A percentile compares a stretch with the other conserved stretches of the same genome.
Evolutionary conservation across 2,888 invertebrate species (phyloP).

Genomic region (Hemistola chrysoprasaria): DNA sequence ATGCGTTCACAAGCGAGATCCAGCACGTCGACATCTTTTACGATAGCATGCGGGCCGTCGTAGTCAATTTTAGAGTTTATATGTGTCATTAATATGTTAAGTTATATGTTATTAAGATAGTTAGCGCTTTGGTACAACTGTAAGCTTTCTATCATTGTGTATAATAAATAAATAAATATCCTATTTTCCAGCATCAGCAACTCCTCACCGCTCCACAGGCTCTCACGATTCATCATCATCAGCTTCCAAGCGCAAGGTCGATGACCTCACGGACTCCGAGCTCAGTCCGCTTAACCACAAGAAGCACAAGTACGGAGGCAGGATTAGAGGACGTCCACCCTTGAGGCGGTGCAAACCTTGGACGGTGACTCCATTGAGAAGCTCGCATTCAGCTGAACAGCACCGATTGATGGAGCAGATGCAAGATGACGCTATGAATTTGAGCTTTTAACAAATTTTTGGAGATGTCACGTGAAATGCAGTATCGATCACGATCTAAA

Average conservation of each 20-base stretch:
- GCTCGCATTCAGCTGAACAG: conserved; percentile 54
- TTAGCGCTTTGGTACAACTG: too few species aligned
- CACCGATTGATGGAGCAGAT: conserved; percentile 45
- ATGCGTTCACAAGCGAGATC: too few species aligned
- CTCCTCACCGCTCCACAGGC: conserved; percentile 48
- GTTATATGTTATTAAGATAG: too few species aligned
- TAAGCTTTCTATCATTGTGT: too few species aligned
- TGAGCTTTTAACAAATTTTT: conserved; percentile 45
- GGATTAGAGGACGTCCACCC: conserved; percentile 68
- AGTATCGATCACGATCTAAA: too few species aligned
- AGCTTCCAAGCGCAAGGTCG: conserved; percentile 61
- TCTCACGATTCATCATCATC: conserved; percentile 51
- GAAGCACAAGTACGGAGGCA: conserved; percentile 63
- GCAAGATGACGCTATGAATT: conserved; percentile 52
- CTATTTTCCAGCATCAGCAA: conserved; percentile 45
- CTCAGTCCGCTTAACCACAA: conserved; percentile 70
- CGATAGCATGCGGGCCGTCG: too few species aligned
- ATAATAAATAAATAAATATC: too few species aligned
- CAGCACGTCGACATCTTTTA: too few species aligned
- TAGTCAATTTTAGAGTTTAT: too few species aligned
- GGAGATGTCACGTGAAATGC: too few species aligned
- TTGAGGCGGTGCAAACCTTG: conserved; percentile 40
- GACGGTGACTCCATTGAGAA: conserved; percentile 37
- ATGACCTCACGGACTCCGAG: conserved; percentile 57
- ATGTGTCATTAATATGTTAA: too few species aligned